Percentiles rank a stretch among this genome's conserved stretches.
phyloP scores from a whole-genome alignment of 2,888 invertebrate genomes.

The Schizotus pectinicornis region DNA sequence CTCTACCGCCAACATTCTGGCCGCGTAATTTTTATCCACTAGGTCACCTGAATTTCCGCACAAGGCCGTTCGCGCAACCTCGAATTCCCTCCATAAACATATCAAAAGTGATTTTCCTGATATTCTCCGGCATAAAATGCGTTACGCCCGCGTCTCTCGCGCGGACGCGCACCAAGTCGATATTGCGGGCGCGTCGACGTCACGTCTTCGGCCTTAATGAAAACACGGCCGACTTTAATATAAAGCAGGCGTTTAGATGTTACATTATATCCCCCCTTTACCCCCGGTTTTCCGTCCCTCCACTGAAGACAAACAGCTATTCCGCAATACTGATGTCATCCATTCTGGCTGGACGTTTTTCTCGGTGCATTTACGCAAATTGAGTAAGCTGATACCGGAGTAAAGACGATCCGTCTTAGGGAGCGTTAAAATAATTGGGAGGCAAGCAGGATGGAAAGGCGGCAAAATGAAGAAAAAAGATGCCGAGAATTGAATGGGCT shows the following conservation, averaged over 20 bases:
- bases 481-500: too few species aligned
- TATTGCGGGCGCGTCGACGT: slow-evolving; percentile 36
- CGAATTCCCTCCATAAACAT: too few species aligned
- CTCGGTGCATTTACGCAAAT: slow-evolving; percentile 28
- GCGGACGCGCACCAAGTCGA: slow-evolving; percentile 30
- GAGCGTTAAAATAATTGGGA: slow-evolving; percentile 18
- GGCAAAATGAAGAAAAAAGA: too few species aligned
- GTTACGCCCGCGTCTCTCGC: not conserved
- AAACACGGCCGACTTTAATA: slow-evolving; percentile 42
- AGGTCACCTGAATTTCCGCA: too few species aligned
- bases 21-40: too few species aligned
- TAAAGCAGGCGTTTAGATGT: slow-evolving; percentile 40
- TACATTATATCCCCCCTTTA: slow-evolving; percentile 29
- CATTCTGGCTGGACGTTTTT: slow-evolving; percentile 31
- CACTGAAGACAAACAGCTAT: slow-evolving; percentile 37
- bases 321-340: slow-evolving; percentile 36
- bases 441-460: too few species aligned
- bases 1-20: too few species aligned
- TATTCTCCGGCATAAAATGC: too few species aligned
- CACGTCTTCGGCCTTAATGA: slow-evolving; percentile 38
- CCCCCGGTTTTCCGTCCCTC: slow-evolving; percentile 13
- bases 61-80: too few species aligned
- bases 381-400: slow-evolving; percentile 16
- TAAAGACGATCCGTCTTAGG: slow-evolving; percentile 14
- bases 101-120: too few species aligned